Evolutionary conservation across 2,797 vertebrate genomes (phyloP).

Genomic region (Podargus strigoides): DNA sequence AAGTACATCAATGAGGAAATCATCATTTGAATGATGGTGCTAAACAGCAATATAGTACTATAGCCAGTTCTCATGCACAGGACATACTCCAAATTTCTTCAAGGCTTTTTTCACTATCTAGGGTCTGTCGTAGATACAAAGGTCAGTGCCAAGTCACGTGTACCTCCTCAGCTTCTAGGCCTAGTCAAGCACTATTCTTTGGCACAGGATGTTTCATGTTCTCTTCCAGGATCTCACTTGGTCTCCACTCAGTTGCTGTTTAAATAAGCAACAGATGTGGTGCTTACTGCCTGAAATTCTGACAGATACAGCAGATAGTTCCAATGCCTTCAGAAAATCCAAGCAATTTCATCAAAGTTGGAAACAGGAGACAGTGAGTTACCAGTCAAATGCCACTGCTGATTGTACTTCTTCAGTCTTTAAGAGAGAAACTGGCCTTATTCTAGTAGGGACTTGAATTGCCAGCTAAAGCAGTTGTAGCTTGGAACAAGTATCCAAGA

Average conservation of each 20-base stretch:
- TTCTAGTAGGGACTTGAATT: background rate
- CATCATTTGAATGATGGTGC: constrained; percentile 46
- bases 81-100: constrained; percentile 5
- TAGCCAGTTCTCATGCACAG: constrained; percentile 50
- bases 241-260: background rate
- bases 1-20: constrained; percentile 66
- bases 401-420: background rate
- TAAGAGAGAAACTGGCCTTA: background rate
- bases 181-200: background rate
- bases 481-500: background rate
- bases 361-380: background rate
- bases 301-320: background rate
- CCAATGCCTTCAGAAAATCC: background rate
- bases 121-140: background rate
- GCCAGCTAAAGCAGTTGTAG: background rate
- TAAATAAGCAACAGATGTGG: background rate
- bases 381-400: background rate
- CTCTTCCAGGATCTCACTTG: background rate
- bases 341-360: background rate
- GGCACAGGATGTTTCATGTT: background rate
- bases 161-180: background rate
- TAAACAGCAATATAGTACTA: constrained; percentile 44
- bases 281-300: background rate
- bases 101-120: background rate
- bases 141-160: background rate